Evolutionary conservation across 2,888 invertebrate species (phyloP), one percentile per base, ranked within the genome.

Genomic region (Nemurella pictetii): DNA sequence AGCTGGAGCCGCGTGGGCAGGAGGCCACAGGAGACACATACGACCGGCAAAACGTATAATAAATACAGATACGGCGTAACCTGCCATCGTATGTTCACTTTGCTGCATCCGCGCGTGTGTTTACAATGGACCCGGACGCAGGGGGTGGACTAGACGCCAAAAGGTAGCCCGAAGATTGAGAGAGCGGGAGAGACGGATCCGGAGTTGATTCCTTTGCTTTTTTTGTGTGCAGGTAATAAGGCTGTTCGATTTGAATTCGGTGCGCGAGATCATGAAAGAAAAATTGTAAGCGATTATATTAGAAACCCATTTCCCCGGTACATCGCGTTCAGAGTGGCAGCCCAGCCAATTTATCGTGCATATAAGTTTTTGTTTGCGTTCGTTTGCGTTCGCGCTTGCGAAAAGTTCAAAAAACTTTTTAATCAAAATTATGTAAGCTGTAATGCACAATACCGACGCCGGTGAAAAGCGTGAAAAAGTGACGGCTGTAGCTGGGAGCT

Each of bases 1-100:
- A n/a, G 30, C 80, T 29, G 29, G 5, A 28, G 28, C 75, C 0
- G 9, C 9, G 27, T 78, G 29, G 20, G 28, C 78, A 29, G 7
- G 12, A 15, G 81, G 81, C 81, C 81, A 30, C 81, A 28, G 26
- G 81, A 36, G 81, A 28, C 29, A 29, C 80, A 80, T 80, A 0
- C 25, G 28, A 29, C 4, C 81, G 26, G 55, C 55, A 35, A 36
- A 32, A 55, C 81, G 9, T 28, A 35, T 81, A 78, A 81, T 81
- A 81, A 81, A 81, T 81, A 81, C 81, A 81, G 28, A 35, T 55
- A 55, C 55, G 25, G 12, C 30, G 36, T 36, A 36, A 81, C 36
- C 81, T 81, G 81, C 26, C 81, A 28, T 28, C 81, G 81, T 81
- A 81, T 81, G n/a, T 81, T 81, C 55, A 5, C 81, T 81, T 80